Evolutionary conservation across 2,888 invertebrate genomes (phyloP), one percentile per base, ranked within the genome.

Genomic region (Andrena chrysosceles): DNA sequence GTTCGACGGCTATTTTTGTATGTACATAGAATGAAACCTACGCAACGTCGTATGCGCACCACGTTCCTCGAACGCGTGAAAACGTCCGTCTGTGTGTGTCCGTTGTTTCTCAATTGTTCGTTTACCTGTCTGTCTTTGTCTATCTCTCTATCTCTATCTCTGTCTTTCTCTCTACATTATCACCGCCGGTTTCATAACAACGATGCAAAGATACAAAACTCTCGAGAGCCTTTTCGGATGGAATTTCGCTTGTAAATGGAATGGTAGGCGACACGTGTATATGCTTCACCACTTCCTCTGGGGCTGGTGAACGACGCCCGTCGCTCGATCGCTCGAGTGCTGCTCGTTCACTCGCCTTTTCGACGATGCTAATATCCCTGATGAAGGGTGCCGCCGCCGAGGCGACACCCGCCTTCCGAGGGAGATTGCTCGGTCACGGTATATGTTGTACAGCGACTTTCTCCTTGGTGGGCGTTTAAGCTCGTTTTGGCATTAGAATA

Each of bases 1-100:
- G 64, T 83, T 42, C 71, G 81, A 49, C 81, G 81, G 84, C 81
- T 89, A 85, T 88, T 87, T 88, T 85, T 85, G 85, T 87, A 85
- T 85, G 84, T 88, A 89, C 77, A 87, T 86, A 87, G 76, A 84
- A 85, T 71, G 52, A 85, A 83, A 67, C 67, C 84, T 81, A 71
- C 82, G 87, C 88, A 89, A 89, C 86, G 88, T 87, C 86, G 81
- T 87, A 88, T 85, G 85, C 88, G 72, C 76, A 74, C 85, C 82
- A 83, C 81, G 81, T 85, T 80, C 74, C 77, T 80, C 80, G 79
- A 59, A 78, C 72, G 86, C 74, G 83, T 83, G 54, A 49, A 82
- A 77, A 86, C 80, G 81, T 86, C 77, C 79, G 81, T 85, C 81
- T 80, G 56, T 81, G 81, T 77, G 67, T 87, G 83, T 76, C 59